Evolutionary conservation across 2,797 vertebrate genomes (phyloP), one percentile per base, ranked within the genome.

Genomic region (Rhinogobio ventralis): DNA sequence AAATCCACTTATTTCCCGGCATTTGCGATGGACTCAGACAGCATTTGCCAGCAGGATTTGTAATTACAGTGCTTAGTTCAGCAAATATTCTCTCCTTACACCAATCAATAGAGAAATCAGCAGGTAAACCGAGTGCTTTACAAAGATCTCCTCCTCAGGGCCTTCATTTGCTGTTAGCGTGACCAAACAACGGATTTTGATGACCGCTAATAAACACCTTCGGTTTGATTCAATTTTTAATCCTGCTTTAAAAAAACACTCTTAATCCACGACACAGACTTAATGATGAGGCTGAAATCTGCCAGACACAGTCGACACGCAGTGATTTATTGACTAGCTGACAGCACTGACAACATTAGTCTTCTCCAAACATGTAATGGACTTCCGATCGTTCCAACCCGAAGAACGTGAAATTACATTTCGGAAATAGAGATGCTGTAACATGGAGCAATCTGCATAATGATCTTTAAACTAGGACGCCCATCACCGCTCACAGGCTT

Each of bases 381-480:
- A 89, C 90, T 84, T 71, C 79, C 71, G 55, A 67, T 86, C 60
- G 83, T 87, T 87, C 81, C 14, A 79, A 84, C 76, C 36, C 45
- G 71, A 33, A 62, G 76, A 82, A 57, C 74, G 78, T 39, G 87
- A 89, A 87, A 86, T 87, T 60, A 71, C 89, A 89, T 92, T 83
- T 81, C 72, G 45, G 88, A 33, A 89, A 86, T 74, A 81, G 81
- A 72, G 68, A 87, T 49, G 55, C 53, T 60, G 77, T 79, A 85
- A 82, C 55, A 42, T 15, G 17, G 55, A 30, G 42, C 53, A 87
- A 92, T 91, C 84, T 91, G 42, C 88, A 91, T 90, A 91, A 91
- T 90, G 77, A 92, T 87, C 78, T 86, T 89, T 84, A 87, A 87
- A 86, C 30, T 57, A 28, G 86, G 83, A 86, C 76, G 36, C 74